phyloP scores from a whole-genome alignment of 2,797 vertebrate genomes.

The Paedocypris micromegethes region DNA sequence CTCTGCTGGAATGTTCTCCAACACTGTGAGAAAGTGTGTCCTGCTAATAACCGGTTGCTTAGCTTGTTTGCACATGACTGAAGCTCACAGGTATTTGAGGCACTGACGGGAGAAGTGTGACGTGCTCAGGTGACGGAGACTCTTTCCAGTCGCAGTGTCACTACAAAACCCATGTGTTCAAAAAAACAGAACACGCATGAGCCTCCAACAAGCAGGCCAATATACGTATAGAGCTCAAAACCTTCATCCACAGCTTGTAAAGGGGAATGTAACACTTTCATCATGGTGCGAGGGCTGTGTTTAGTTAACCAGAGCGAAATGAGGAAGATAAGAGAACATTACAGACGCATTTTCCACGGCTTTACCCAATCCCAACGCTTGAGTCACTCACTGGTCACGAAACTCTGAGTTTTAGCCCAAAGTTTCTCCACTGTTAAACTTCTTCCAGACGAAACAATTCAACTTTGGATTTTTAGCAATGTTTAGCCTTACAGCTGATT shows the following conservation, averaged over 20 bases:
- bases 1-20: conserved; percentile 40
- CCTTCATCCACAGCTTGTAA: not conserved
- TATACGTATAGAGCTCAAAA: not conserved
- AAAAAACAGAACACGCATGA: too few relatives aligned
- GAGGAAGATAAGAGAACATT: conserved; percentile 18
- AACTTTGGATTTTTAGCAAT: too few relatives aligned
- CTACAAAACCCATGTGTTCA: too few relatives aligned
- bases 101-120: conserved; percentile 57
- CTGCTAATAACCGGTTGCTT: conserved; percentile 51
- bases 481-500: too few relatives aligned
- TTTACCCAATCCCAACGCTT: not conserved
- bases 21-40: conserved; percentile 41
- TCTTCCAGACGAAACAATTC: too few relatives aligned
- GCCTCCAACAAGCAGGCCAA: conserved; percentile 1
- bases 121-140: conserved; percentile 27
- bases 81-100: conserved; percentile 59
- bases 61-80: conserved; percentile 55
- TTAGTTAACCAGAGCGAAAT: conserved; percentile 14
- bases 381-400: too few relatives aligned
- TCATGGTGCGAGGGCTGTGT: not conserved
- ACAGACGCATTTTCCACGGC: conserved; percentile 15
- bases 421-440: too few relatives aligned
- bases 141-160: conserved; percentile 6
- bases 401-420: too few relatives aligned
- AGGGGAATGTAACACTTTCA: not conserved